A percentile compares a stretch with the other conserved stretches of the same genome.
Conservation (phyloP, 1,140 invertebrate species). For the Carposina sasakii region DNA sequence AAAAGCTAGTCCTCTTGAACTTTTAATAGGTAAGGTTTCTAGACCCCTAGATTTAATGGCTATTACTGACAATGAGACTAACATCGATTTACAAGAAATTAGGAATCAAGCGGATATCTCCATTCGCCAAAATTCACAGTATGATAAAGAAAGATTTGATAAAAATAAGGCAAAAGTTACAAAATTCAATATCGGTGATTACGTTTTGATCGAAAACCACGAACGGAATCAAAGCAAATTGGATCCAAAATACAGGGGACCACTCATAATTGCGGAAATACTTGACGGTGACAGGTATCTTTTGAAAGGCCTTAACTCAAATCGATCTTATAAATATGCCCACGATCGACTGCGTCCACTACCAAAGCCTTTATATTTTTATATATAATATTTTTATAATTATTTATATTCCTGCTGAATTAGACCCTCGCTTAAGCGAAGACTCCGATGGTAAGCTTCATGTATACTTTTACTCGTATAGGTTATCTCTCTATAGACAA, state of each 20-base stretch:
- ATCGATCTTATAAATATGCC: slow-evolving; percentile 20
- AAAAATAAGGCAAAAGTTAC: slow-evolving; percentile 27
- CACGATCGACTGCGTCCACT: slow-evolving; percentile 20
- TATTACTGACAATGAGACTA: slow-evolving; percentile 8
- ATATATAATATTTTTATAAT: no score
- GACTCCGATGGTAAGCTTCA: no score
- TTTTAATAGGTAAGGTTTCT: slow-evolving; percentile 33
- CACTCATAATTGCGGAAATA: slow-evolving; percentile 20
- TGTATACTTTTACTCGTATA: no score
- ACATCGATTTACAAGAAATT: neutral
- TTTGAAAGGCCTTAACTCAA: slow-evolving; percentile 10
- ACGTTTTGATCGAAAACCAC: slow-evolving; percentile 29
- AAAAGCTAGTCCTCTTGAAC: slow-evolving; percentile 27
- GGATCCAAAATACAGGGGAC: slow-evolving; percentile 29
- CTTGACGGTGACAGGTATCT: slow-evolving; percentile 21
- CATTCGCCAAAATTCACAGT: slow-evolving; percentile 2
- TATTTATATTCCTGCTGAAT: no score
- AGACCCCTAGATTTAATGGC: slow-evolving; percentile 26
- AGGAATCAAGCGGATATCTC: neutral
- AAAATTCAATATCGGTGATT: slow-evolving; percentile 27
- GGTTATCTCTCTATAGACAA: no score
- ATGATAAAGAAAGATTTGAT: slow-evolving; percentile 29
- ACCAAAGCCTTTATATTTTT: no score
- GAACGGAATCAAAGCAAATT: slow-evolving; percentile 31
- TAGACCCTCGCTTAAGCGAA: no score